Base-by-base conservation (phyloP, 2,888 invertebrate species). In the Digitonthophagus gazella region DNA sequence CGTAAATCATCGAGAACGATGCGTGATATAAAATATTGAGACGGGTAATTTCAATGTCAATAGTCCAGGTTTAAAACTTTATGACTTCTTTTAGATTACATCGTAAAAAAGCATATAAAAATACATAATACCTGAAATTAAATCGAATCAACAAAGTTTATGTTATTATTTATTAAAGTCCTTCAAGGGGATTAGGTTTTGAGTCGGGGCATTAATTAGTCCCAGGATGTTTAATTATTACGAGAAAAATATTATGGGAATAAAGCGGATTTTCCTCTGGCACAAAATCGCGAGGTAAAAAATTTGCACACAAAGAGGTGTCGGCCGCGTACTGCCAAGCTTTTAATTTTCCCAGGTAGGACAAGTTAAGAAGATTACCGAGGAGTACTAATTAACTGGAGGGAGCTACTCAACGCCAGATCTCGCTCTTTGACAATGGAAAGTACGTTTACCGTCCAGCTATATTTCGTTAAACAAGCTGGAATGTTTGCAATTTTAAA, bases 361-460 rank as follows among this genome's bases (percentile, higher is more conserved):
- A 61, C 61, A 61, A 18, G 61, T 19, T 19, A 19, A 61, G 61
- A 18, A 18, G 61, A 61, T 61, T 61, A 16, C 61, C n/a, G 19
- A 18, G 61, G 22, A 58, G 65, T 69, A 61, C 61, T 69, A 69
- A 69, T 69, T 69, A 69, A 69, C 68, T 65, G 65, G 58, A 58
- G 65, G 65, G 56, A 58, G 68, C 61, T 61, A 65, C 65, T 44
- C 44, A 65, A 65, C 54, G 54, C 65, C 61, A 69, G 66, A 44
- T 44, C 28, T 44, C 28, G 2, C 11, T 1, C 6, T 44, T 44
- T 44, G 28, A 44, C 28, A 44, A 11, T 44, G 28, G 6, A 44
- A 44, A 44, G 28, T 3, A 44, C 28, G 28, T 44, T 44, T 44
- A 8, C 28, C n/a, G n/a, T 44, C 3, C 28, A 44, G 2, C 8